Base-by-base conservation (phyloP, 2,113 vertebrate species). In the Oceanites oceanicus region DNA sequence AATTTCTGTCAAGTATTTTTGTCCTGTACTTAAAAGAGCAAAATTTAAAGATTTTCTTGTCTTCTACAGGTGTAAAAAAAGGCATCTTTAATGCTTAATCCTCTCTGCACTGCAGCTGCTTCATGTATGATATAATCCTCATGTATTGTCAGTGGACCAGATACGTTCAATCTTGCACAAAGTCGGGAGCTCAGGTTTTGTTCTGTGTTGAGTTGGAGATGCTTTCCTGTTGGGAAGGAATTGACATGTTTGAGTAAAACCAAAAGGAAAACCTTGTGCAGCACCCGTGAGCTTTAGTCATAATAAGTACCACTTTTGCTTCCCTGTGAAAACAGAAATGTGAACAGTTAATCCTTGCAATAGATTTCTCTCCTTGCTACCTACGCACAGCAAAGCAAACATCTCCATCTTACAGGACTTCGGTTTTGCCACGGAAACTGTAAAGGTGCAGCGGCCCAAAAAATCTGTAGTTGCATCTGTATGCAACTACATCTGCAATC, bases 181-280 rank as follows among this genome's bases (percentile, higher is more conserved):
- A 97, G 89, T 76, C 91, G 91, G 88, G 94, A 95, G 80, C 92
- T 91, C 89, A 95, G 77, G 66, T 95, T 95, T 96, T 94, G 96
- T 92, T 94, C 91, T 92, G 89, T 87, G 89, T 94, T 97, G 94
- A 95, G 83, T 10, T 94, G 89, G 58, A 96, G 95, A 36, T 95
- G 94, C 66, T 95, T 97, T 97, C 96, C 91, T 97, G 94, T 94
- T 94, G 89, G 89, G 96, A 92, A 95, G 89, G 92, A 96, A 92
- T 94, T 97, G 95, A 96, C 90, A 95, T 12, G 32, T 94, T 95
- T 95, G 66, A 95, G 91, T 95, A 65, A 93, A 94, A 94, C 15
- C 63, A 36, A 66, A 79, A 68, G 73, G 29, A 85, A 67, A 96
- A 68, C 30, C 17, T 78, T 11, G 5, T 75, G 70, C 86, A 94